Evolutionary conservation across 2,888 invertebrate species (phyloP).

Genomic region (Lasioglossum marginatum): DNA sequence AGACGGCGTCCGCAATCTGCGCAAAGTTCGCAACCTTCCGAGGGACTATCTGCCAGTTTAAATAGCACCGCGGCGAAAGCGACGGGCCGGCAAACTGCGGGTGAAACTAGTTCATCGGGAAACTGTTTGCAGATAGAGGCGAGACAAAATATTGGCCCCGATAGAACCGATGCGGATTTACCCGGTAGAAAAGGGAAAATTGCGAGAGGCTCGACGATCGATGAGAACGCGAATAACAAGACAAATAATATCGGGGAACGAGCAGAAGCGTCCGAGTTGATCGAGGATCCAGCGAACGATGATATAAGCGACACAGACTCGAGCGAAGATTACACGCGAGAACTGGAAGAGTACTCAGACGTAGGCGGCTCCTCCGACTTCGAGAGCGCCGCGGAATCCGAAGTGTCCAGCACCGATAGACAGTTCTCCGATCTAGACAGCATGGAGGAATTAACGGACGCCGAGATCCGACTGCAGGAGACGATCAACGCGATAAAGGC

Average conservation of each 20-base stretch:
- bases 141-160: neutral
- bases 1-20: neutral
- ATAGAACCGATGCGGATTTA: constrained; percentile 12
- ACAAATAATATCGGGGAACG: neutral
- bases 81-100: constrained; percentile 39
- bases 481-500: constrained; percentile 81
- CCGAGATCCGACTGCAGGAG: constrained; percentile 79
- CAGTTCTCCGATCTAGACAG: constrained; percentile 53
- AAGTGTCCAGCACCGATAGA: constrained; percentile 50
- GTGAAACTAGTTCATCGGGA: constrained; percentile 49
- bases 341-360: constrained; percentile 44
- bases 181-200: neutral
- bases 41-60: constrained; percentile 41
- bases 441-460: constrained; percentile 82
- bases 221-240: neutral
- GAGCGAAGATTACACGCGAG: constrained; percentile 46
- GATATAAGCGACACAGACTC: constrained; percentile 45
- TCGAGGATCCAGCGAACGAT: neutral
- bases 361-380: constrained; percentile 46
- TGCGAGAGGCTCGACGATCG: too few species aligned
- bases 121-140: neutral
- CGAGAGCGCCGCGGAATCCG: constrained; percentile 60
- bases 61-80: constrained; percentile 77
- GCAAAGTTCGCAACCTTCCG: constrained; percentile 8
- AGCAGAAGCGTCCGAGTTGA: neutral